Evolutionary conservation across 2,888 invertebrate genomes (phyloP).

Genomic region (Orchesella flavescens): DNA sequence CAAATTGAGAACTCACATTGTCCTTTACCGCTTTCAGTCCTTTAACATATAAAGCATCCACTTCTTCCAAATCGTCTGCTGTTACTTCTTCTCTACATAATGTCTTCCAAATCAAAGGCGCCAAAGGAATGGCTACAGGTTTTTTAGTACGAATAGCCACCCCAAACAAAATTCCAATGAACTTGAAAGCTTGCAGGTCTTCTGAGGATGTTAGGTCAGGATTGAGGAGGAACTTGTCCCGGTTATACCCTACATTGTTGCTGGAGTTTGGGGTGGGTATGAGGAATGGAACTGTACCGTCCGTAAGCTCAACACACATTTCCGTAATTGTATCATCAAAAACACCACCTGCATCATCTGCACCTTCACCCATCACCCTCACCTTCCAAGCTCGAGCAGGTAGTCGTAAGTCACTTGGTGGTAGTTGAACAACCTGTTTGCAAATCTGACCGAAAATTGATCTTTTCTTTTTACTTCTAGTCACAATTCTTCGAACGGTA

Average conservation of each 20-base stretch:
- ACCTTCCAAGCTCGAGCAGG: slow-evolving; percentile 82
- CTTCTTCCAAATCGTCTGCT: slow-evolving; percentile 80
- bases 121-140: slow-evolving; percentile 79
- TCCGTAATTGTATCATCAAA: slow-evolving; percentile 83
- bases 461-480: slow-evolving; percentile 78
- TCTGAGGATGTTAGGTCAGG: slow-evolving; percentile 77
- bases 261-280: slow-evolving; percentile 80
- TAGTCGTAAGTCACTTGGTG: slow-evolving; percentile 78
- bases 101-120: slow-evolving; percentile 80
- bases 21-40: slow-evolving; percentile 79
- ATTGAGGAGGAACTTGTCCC: slow-evolving; percentile 79
- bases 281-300: slow-evolving; percentile 78
- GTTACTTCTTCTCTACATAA: slow-evolving; percentile 78
- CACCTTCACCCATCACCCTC: slow-evolving; percentile 81
- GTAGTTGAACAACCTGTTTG: slow-evolving; percentile 79
- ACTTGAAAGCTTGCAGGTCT: slow-evolving; percentile 79
- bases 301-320: slow-evolving; percentile 80
- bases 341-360: slow-evolving; percentile 82
- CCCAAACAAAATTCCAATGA: slow-evolving; percentile 80
- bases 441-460: slow-evolving; percentile 80
- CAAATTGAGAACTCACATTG: slow-evolving; percentile 79
- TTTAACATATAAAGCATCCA: slow-evolving; percentile 78
- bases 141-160: slow-evolving; percentile 81
- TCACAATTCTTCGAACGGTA: slow-evolving; percentile 79
- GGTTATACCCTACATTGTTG: slow-evolving; percentile 79